Evolutionary conservation across 2,888 invertebrate species (phyloP).

Genomic region (Hirtodrosophila trivittata): DNA sequence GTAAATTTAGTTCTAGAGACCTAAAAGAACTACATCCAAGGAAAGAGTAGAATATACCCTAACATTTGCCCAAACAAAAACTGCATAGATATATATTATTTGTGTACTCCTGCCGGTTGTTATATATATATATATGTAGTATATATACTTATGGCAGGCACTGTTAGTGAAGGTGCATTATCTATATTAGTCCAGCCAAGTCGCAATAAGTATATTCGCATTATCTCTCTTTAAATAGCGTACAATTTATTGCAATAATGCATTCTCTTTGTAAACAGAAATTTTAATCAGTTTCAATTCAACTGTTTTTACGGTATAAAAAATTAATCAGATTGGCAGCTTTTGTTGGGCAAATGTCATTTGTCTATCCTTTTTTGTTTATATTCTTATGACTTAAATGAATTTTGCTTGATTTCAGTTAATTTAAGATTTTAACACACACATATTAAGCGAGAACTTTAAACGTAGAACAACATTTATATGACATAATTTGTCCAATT

Average conservation of each 20-base stretch:
- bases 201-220: slow-evolving; percentile 9
- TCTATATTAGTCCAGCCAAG: slow-evolving; percentile 4
- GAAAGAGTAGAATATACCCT: slow-evolving; percentile 15
- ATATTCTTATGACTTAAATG: slow-evolving; percentile 26
- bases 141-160: slow-evolving; percentile 7
- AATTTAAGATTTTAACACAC: slow-evolving; percentile 54
- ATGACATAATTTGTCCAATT: slow-evolving; percentile 26
- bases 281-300: too few species aligned
- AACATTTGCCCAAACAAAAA: slow-evolving; percentile 37
- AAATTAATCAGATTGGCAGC: neutral
- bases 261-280: too few species aligned
- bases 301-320: too few species aligned
- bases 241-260: slow-evolving; percentile 20
- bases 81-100: slow-evolving; percentile 13
- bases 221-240: slow-evolving; percentile 8
- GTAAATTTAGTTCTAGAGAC: slow-evolving; percentile 37
- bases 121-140: slow-evolving; percentile 8
- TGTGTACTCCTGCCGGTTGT: too few species aligned
- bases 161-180: slow-evolving; percentile 4
- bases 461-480: slow-evolving; percentile 52
- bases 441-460: slow-evolving; percentile 46
- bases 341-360: slow-evolving; percentile 40
- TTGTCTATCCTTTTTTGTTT: slow-evolving; percentile 7
- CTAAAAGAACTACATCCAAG: slow-evolving; percentile 52
- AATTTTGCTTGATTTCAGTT: slow-evolving; percentile 33